Evolutionary conservation across 2,888 invertebrate genomes (phyloP).

Genomic region (Dolichomitus sp.): DNA sequence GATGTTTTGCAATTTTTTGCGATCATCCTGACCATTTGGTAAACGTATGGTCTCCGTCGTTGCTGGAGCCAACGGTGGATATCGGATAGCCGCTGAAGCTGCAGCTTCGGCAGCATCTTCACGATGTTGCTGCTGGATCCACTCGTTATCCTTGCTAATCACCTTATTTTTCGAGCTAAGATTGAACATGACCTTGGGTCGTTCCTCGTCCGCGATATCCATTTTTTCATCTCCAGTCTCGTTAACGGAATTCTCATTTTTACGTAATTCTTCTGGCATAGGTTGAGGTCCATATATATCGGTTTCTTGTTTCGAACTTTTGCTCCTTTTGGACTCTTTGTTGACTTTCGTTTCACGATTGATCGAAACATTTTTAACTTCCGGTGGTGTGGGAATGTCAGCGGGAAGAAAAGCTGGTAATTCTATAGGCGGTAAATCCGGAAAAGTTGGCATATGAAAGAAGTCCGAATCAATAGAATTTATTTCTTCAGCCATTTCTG

Average conservation of each 20-base stretch:
- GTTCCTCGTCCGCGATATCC: conserved; percentile 58
- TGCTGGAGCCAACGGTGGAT: background rate
- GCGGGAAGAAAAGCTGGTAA: conserved; percentile 29
- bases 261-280: conserved; percentile 23
- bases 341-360: conserved; percentile 27
- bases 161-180: conserved; percentile 74
- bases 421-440: conserved; percentile 67
- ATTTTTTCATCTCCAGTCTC: background rate
- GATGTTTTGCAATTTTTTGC: background rate
- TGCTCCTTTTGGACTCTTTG: conserved; percentile 27
- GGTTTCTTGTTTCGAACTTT: background rate
- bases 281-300: conserved; percentile 29
- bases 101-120: background rate
- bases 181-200: conserved; percentile 79
- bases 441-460: conserved; percentile 69
- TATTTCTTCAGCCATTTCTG: background rate
- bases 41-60: conserved; percentile 2
- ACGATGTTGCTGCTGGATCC: conserved; percentile 69
- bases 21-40: conserved; percentile 42
- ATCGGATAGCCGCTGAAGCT: too few relatives aligned
- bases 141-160: conserved; percentile 73
- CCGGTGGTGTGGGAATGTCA: conserved; percentile 11
- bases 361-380: conserved; percentile 24
- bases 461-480: conserved; percentile 33
- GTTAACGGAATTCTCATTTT: background rate